These are phyloP conservation scores for Linnaemya tessellans DNA, from an alignment of 2,888 invertebrate species.

Conservation along the genomic window DNA sequence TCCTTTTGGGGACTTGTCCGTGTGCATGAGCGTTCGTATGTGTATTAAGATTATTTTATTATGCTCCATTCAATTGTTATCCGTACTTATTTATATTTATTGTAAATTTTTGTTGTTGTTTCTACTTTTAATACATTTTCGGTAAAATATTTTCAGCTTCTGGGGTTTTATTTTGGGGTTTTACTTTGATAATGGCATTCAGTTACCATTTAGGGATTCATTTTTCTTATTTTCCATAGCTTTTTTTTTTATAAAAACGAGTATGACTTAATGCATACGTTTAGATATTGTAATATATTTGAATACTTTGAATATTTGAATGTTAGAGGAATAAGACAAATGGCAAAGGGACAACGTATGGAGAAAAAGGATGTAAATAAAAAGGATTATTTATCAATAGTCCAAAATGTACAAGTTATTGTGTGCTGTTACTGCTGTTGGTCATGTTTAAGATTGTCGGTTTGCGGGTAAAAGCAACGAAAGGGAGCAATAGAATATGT, in stretches of 20 bases:
- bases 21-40: neutral
- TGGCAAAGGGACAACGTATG: neutral
- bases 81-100: neutral
- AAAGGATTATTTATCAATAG: slow-evolving; percentile 45
- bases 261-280: slow-evolving; percentile 25
- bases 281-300: neutral
- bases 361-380: slow-evolving; percentile 1
- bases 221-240: slow-evolving; percentile 24
- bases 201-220: slow-evolving; percentile 43
- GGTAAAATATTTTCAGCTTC: slow-evolving; percentile 1
- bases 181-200: slow-evolving; percentile 10
- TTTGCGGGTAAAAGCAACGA: neutral
- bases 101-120: slow-evolving; percentile 14
- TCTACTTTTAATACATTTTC: slow-evolving; percentile 5
- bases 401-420: slow-evolving; percentile 30
- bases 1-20: slow-evolving; percentile 6
- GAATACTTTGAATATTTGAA: neutral
- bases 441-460: neutral
- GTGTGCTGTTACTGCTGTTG: neutral
- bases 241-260: neutral
- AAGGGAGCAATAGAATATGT: neutral
- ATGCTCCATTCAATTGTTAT: neutral
- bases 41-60: slow-evolving; percentile 1
- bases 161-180: neutral
- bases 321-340: neutral